A percentile compares a stretch with the other conserved stretches of the same genome.
Conservation (phyloP, 1,140 invertebrate species). For the Tachypleus tridentatus region DNA sequence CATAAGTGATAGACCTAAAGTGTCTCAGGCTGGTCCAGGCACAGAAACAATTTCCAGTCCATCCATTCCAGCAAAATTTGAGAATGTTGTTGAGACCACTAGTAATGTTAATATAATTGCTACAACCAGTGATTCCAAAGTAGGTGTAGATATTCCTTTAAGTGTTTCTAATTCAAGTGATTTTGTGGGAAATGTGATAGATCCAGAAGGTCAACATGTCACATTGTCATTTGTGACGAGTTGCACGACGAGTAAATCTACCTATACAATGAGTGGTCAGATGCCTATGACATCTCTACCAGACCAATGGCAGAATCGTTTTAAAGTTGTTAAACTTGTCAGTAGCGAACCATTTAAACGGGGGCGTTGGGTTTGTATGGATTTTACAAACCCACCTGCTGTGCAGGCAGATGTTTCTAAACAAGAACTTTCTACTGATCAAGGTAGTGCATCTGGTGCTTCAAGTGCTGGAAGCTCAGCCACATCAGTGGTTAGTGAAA, state of each 20-base stretch:
- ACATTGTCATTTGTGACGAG: not conserved
- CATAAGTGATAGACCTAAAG: too few species aligned
- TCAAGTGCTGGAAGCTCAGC: conserved; percentile 5
- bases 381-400: conserved; percentile 70
- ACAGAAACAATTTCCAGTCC: conserved; percentile 6
- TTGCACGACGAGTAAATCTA: not conserved
- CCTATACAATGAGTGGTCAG: too few species aligned
- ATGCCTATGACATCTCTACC: conserved; percentile 3
- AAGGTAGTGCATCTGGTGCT: conserved; percentile 2
- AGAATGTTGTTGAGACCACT: too few species aligned
- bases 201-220: not conserved
- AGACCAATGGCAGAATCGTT: conserved; percentile 41
- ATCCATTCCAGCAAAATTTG: conserved; percentile 14
- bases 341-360: conserved; percentile 86
- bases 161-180: conserved; percentile 1
- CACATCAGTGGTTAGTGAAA: conserved; percentile 4
- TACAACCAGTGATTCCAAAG: not conserved
- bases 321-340: conserved; percentile 93
- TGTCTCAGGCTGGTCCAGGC: not conserved
- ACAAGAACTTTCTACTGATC: conserved; percentile 11
- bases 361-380: conserved; percentile 89
- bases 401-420: conserved; percentile 11
- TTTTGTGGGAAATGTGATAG: not conserved
- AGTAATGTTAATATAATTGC: too few species aligned
- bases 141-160: conserved; percentile 6